phyloP scores from a whole-genome alignment of 2,797 vertebrate species.

The Hyperoplus immaculatus region DNA sequence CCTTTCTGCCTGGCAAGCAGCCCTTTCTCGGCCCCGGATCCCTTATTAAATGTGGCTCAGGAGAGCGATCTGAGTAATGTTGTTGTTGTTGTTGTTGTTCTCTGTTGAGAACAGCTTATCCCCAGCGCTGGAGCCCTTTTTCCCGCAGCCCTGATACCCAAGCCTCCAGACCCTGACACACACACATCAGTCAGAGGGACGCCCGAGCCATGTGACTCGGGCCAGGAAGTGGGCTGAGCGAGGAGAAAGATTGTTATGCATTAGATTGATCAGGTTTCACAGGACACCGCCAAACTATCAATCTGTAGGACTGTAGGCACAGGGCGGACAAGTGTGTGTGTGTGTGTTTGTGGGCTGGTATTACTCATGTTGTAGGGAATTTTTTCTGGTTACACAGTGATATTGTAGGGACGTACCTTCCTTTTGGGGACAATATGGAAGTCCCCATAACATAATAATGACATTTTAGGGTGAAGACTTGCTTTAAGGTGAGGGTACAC shows the following conservation, averaged over 20 bases:
- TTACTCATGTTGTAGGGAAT: too few relatives aligned
- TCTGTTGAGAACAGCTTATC: slow-evolving; percentile 53
- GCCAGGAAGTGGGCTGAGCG: slow-evolving; percentile 72
- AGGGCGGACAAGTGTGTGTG: slow-evolving; percentile 14
- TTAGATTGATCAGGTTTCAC: slow-evolving; percentile 79
- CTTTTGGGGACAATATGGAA: too few relatives aligned
- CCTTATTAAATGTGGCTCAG: slow-evolving; percentile 68
- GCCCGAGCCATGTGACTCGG: slow-evolving; percentile 58
- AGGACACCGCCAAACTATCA: slow-evolving; percentile 73
- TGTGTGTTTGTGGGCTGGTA: slow-evolving; percentile 11
- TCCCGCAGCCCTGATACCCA: slow-evolving; percentile 66
- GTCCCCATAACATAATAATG: too few relatives aligned
- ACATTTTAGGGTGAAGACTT: too few relatives aligned
- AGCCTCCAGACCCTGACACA: slow-evolving; percentile 73
- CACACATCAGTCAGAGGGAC: slow-evolving; percentile 79
- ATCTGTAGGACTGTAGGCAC: slow-evolving; percentile 73
- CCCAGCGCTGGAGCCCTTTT: slow-evolving; percentile 49
- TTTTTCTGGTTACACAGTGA: too few relatives aligned
- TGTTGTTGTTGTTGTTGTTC: slow-evolving; percentile 67
- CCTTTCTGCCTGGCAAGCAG: slow-evolving; percentile 29
- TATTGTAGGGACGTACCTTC: too few relatives aligned
- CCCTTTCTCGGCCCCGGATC: slow-evolving; percentile 44
- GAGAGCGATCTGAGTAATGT: slow-evolving; percentile 74
- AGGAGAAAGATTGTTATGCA: slow-evolving; percentile 72
- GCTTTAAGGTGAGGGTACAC: too few relatives aligned